These are phyloP conservation scores for Arrhopalites spinosus DNA, from an alignment of 2,888 invertebrate genomes.

Conservation along the genomic window DNA sequence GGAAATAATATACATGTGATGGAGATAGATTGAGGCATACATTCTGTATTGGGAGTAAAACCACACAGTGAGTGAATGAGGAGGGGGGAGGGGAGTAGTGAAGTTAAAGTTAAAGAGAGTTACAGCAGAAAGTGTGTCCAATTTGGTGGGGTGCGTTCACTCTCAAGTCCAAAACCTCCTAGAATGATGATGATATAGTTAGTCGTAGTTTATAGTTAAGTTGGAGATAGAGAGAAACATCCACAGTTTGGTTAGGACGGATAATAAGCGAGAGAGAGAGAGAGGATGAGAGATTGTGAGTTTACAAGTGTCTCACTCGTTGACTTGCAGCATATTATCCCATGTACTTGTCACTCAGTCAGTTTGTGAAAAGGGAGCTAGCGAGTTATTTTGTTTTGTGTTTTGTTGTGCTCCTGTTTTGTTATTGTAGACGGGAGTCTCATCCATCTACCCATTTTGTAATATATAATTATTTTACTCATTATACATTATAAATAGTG, in stretches of 20 bases:
- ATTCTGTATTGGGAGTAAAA: slow-evolving; percentile 11
- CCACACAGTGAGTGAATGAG: slow-evolving; percentile 8
- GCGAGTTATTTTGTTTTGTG: slow-evolving; percentile 21
- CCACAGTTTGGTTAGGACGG: not conserved
- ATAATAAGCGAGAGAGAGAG: slow-evolving; percentile 16
- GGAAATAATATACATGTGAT: not conserved
- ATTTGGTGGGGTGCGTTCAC: slow-evolving; percentile 32
- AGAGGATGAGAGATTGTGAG: slow-evolving; percentile 4
- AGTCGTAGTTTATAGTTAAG: not conserved
- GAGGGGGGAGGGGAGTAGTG: not conserved
- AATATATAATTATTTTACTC: slow-evolving; percentile 7
- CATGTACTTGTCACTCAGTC: slow-evolving; percentile 11
- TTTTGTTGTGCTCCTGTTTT: not conserved
- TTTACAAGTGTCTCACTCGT: slow-evolving; percentile 25
- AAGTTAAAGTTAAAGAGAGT: not conserved
- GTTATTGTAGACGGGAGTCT: no score
- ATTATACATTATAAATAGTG: not conserved
- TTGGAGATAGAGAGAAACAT: slow-evolving; percentile 4
- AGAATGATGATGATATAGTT: slow-evolving; percentile 2
- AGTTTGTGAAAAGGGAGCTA: slow-evolving; percentile 34
- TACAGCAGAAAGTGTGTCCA: slow-evolving; percentile 30
- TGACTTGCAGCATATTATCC: slow-evolving; percentile 18
- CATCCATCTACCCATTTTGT: not conserved
- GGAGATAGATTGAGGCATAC: not conserved
- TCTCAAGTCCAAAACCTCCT: not conserved